These are phyloP conservation scores for Vombatus ursinus DNA, from an alignment of 2,113 vertebrate genomes.

Conservation along the genomic window DNA sequence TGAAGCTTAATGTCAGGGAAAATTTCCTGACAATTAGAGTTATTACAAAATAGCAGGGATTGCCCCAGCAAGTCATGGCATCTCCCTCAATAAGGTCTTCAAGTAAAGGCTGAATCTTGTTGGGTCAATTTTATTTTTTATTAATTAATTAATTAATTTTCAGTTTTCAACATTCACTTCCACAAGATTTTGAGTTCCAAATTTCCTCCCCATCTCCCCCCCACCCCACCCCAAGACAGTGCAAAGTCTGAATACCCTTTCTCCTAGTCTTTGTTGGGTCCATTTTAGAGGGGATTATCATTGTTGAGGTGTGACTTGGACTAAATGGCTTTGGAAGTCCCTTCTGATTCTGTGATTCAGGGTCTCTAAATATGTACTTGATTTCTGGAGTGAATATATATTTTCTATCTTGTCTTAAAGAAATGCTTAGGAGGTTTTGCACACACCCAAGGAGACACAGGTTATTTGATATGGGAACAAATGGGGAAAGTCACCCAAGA, in stretches of 20 bases:
- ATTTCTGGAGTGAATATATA: neutral
- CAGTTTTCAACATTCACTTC: no score
- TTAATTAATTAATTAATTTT: no score
- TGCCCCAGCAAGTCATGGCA: neutral
- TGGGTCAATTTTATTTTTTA: neutral
- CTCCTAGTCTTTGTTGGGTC: neutral
- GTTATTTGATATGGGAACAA: constrained; percentile 25
- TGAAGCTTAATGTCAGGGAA: neutral
- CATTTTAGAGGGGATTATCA: neutral
- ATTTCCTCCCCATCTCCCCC: no score
- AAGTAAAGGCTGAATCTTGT: neutral
- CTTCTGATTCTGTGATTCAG: neutral
- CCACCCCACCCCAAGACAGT: no score
- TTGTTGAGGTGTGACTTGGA: neutral
- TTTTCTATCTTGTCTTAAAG: neutral
- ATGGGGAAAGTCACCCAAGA: constrained; percentile 39
- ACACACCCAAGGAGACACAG: neutral
- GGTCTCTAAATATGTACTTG: neutral
- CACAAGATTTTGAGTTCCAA: no score
- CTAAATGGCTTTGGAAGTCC: neutral
- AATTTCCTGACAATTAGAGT: neutral
- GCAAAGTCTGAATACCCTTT: no score
- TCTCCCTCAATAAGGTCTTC: neutral
- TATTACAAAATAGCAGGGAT: neutral
- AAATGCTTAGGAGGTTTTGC: constrained; percentile 4